phyloP scores from a whole-genome alignment of 2,113 vertebrate genomes.

The Eretmochelys imbricata region DNA sequence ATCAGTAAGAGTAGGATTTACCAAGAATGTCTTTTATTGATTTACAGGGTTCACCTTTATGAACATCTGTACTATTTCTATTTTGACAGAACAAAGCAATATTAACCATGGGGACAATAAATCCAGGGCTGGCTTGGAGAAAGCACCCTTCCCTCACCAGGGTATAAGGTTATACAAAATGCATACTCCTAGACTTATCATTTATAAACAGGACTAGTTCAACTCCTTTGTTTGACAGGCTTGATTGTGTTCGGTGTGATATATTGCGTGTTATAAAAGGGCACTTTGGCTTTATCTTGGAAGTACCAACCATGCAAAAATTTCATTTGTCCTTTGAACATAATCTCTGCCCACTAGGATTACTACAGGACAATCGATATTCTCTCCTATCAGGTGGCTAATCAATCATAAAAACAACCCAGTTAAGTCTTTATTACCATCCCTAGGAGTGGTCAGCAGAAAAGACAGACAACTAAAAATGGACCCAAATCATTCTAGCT shows the following conservation, averaged over 20 bases:
- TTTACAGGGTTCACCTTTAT: constrained; percentile 72
- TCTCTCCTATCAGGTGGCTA: background rate
- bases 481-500: fast-evolving
- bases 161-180: constrained; percentile 53
- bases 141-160: background rate
- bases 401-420: background rate
- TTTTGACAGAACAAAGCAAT: constrained; percentile 68
- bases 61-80: constrained; percentile 66
- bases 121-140: constrained; percentile 40
- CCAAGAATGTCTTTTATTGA: constrained; percentile 36
- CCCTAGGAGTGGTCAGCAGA: background rate
- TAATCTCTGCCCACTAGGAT: background rate
- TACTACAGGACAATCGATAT: background rate
- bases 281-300: background rate
- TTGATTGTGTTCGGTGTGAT: constrained; percentile 65
- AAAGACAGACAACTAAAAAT: background rate
- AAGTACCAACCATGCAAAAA: background rate
- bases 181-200: constrained; percentile 63
- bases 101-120: constrained; percentile 57
- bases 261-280: constrained; percentile 59
- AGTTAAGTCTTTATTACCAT: background rate
- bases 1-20: background rate
- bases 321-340: constrained; percentile 48
- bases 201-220: constrained; percentile 59
- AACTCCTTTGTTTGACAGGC: constrained; percentile 63